These are phyloP conservation scores for Coendou prehensilis DNA, from an alignment of 2,797 vertebrate species.

Conservation along the genomic window DNA sequence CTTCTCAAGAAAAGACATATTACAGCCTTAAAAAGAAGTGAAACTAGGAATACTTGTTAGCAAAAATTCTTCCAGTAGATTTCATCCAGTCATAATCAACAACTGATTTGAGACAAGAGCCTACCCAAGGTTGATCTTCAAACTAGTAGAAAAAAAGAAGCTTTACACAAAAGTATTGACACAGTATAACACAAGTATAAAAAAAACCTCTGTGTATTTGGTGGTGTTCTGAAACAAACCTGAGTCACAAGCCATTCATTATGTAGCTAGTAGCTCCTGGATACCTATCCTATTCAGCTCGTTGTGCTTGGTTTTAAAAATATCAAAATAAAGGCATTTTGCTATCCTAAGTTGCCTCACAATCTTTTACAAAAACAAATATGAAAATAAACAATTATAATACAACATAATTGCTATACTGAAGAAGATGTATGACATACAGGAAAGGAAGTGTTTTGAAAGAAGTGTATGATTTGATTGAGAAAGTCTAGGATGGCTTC, in stretches of 20 bases:
- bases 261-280: not conserved
- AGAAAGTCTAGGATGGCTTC: not conserved
- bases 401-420: not conserved
- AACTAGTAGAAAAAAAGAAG: not conserved
- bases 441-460: not conserved
- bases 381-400: not conserved
- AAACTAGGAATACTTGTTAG: not conserved
- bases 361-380: not conserved
- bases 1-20: not conserved
- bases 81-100: not conserved
- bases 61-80: not conserved
- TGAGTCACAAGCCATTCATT: not conserved
- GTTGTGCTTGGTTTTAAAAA: not conserved
- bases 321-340: slow-evolving; percentile 7
- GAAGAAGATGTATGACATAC: not conserved
- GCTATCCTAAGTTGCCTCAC: not conserved
- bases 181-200: not conserved
- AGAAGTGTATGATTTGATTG: not conserved
- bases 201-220: not conserved
- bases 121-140: not conserved
- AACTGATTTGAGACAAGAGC: not conserved
- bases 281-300: not conserved
- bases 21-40: not conserved
- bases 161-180: not conserved
- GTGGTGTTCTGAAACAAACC: not conserved